Conservation (phyloP, 2,113 vertebrate genomes). For the Salminus brasiliensis region DNA sequence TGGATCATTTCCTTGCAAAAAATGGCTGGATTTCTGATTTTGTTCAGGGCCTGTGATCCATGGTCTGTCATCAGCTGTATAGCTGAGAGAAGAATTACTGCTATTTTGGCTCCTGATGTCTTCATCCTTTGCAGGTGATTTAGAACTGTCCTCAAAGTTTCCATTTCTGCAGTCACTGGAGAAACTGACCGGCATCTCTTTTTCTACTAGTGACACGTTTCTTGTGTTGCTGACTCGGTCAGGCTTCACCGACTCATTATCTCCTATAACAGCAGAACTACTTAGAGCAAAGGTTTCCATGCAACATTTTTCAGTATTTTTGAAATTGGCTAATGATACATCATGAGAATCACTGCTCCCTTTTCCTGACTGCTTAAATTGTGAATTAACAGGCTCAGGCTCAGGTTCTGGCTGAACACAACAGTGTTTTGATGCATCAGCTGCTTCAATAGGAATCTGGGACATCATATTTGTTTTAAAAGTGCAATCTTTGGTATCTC, state of each 20-base stretch:
- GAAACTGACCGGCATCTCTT: not conserved
- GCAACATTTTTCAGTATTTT: conserved; percentile 66
- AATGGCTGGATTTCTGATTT: not conserved
- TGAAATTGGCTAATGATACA: conserved; percentile 59
- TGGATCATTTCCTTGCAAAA: conserved; percentile 1
- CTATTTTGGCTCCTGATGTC: not conserved
- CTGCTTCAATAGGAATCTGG: not conserved
- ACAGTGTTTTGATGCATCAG: conserved; percentile 3
- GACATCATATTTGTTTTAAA: not conserved
- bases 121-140: not conserved
- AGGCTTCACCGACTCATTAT: not conserved
- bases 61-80: not conserved
- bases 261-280: not conserved
- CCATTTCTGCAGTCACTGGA: not conserved
- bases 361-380: conserved; percentile 70
- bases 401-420: conserved; percentile 32
- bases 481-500: not conserved
- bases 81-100: not conserved
- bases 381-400: conserved; percentile 55
- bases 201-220: conserved; percentile 10
- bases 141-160: conserved; percentile 7
- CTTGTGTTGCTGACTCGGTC: conserved; percentile 1
- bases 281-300: not conserved
- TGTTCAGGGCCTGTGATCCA: not conserved
- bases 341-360: conserved; percentile 67